Base-by-base conservation (phyloP, 2,797 vertebrate genomes). In the Leuciscus waleckii region DNA sequence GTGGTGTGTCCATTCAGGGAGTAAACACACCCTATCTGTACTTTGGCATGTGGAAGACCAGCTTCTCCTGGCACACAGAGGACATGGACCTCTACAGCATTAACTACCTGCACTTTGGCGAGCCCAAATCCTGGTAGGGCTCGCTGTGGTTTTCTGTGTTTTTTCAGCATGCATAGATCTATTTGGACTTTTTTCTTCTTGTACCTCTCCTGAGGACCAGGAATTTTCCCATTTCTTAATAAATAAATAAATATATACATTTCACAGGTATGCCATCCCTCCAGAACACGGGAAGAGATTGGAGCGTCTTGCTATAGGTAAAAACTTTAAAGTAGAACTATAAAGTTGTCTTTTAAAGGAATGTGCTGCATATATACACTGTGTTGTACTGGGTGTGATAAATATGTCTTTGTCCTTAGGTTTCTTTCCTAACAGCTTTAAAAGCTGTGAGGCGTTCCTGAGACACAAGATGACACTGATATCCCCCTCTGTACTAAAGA, bases 31-130 rank as follows among this genome's bases (percentile, higher is more conserved):
- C 98, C 0, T 99, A 99, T 90, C 95, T 99, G 0, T 99, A 99
- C 94, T 99, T 99, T 89, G 98, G 98, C 85, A 99, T 99, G 98
- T 99, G 98, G 98, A 99, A 99, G 93, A 99, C 98, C 63, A 98
- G 97, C 10, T 99, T 99, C 91, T 96, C 98, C 0, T 99, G 98
- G 98, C 98, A 99, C 92, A 99, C 98, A 0, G 98, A 99, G 91
- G 98, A 99, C 88, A 99, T 99, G 98, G 98, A 99, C 92, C 97
- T 99, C 79, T 99, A 99, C 93, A 99, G 98, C 94, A 99, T 99
- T 91, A 99, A 99, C 94, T 99, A 99, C 91, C 96, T 99, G 70
- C 98, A 99, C 92, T 99, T 99, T 65, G 98, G 98, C 91, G 97
- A 99, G 89, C 98, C 98, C 75, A 99, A 99, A 90, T 99, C 97